A percentile compares a stretch with the other conserved stretches of the same genome.
Conservation (phyloP, 2,797 vertebrate genomes). For the Mormyrus hasselquistii region DNA sequence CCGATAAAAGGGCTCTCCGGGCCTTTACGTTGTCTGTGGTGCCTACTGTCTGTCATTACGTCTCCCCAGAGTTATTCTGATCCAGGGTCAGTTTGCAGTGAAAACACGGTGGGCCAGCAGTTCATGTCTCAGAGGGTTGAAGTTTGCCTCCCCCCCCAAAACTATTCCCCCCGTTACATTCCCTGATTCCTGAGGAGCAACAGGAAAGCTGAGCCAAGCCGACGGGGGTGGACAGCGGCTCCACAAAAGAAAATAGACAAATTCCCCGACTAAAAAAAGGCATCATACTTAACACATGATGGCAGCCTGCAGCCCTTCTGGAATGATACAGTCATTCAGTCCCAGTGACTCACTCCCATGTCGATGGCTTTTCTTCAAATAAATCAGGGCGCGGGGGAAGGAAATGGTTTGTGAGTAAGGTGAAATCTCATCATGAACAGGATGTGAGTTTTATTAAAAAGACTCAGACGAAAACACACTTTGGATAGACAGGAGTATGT, state of each 20-base stretch:
- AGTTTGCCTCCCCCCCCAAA: background rate
- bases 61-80: slow-evolving; percentile 50
- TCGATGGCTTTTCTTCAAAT: slow-evolving; percentile 32
- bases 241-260: slow-evolving; percentile 24
- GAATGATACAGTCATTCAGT: background rate
- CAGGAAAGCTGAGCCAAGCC: slow-evolving; percentile 25
- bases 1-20: slow-evolving; percentile 39
- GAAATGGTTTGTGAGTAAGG: slow-evolving; percentile 54
- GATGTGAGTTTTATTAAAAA: slow-evolving; percentile 56
- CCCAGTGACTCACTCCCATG: background rate
- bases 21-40: slow-evolving; percentile 13
- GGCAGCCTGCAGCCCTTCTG: background rate
- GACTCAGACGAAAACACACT: slow-evolving; percentile 56
- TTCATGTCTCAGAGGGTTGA: slow-evolving; percentile 21
- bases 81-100: slow-evolving; percentile 55
- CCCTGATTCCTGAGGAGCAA: slow-evolving; percentile 33
- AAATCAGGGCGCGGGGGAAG: slow-evolving; percentile 46
- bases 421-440: slow-evolving; percentile 57
- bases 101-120: slow-evolving; percentile 44
- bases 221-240: background rate
- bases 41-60: slow-evolving; percentile 44
- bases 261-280: slow-evolving; percentile 14
- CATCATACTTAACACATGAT: background rate
- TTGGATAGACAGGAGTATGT: slow-evolving; percentile 56
- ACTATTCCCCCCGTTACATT: background rate